Conservation (phyloP, 2,113 vertebrate genomes). For the Leptobrachium ailaonicum region DNA sequence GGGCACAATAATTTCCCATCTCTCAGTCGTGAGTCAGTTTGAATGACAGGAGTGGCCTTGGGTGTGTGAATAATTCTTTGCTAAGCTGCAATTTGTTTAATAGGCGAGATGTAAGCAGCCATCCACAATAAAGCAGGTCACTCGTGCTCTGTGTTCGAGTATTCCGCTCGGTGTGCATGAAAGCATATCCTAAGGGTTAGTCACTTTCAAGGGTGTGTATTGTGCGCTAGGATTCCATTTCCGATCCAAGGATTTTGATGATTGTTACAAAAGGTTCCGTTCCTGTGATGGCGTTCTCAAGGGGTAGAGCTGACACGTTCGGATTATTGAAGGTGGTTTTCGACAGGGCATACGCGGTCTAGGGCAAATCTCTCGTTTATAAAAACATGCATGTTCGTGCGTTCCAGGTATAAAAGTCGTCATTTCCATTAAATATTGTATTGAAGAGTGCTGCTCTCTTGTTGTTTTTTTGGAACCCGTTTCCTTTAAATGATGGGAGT, state of each 20-base stretch:
- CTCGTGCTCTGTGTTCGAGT: slow-evolving; percentile 38
- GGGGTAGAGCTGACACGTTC: not conserved
- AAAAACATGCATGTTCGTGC: too few relatives aligned
- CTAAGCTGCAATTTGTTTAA: slow-evolving; percentile 48
- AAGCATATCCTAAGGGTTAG: slow-evolving; percentile 44
- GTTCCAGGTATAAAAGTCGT: too few relatives aligned
- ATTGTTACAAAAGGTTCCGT: not conserved
- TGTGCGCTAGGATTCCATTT: slow-evolving; percentile 32
- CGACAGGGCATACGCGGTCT: too few relatives aligned
- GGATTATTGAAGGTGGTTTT: not conserved
- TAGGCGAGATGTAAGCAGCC: slow-evolving; percentile 48
- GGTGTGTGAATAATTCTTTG: slow-evolving; percentile 48
- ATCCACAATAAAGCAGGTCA: slow-evolving; percentile 49
- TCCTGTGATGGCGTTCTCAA: not conserved
- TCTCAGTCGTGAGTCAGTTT: slow-evolving; percentile 39
- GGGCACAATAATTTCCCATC: slow-evolving; percentile 45
- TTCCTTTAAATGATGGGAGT: too few relatives aligned
- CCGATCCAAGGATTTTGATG: slow-evolving; percentile 30
- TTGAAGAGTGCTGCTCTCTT: too few relatives aligned
- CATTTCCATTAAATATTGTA: too few relatives aligned
- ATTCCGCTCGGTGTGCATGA: slow-evolving; percentile 41
- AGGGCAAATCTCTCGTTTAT: too few relatives aligned
- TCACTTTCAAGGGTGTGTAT: slow-evolving; percentile 46
- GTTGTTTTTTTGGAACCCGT: too few relatives aligned
- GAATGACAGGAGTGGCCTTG: slow-evolving; percentile 49